Evolutionary conservation across 1,140 invertebrate species (phyloP).

Genomic region (Ladona fulva): DNA sequence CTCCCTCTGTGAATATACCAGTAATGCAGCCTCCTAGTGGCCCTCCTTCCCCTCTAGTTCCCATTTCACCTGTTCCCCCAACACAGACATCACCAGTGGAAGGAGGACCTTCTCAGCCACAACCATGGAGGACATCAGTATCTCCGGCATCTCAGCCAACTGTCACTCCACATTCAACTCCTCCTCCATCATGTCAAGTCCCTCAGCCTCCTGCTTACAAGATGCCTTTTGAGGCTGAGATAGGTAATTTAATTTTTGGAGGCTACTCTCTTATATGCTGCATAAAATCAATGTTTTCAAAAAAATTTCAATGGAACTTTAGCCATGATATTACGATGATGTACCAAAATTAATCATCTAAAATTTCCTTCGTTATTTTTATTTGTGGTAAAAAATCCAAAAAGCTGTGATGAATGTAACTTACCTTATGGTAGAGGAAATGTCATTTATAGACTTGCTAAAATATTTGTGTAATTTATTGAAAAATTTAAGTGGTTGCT

Average conservation of each 20-base stretch:
- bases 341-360: too few relatives aligned
- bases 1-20: not conserved
- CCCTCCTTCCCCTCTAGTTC: not conserved
- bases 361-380: too few relatives aligned
- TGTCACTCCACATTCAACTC: not conserved
- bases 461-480: too few relatives aligned
- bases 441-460: too few relatives aligned
- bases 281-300: too few relatives aligned
- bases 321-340: too few relatives aligned
- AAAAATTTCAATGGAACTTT: too few relatives aligned
- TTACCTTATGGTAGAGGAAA: too few relatives aligned
- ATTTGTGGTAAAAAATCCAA: too few relatives aligned
- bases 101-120: not conserved
- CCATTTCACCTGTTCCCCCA: not conserved
- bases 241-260: conserved; percentile 40
- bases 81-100: not conserved
- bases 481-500: too few relatives aligned
- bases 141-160: not conserved
- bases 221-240: conserved; percentile 72
- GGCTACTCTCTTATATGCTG: too few relatives aligned
- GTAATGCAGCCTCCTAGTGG: not conserved
- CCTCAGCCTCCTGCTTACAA: conserved; percentile 55
- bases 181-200: not conserved
- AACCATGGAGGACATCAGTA: not conserved
- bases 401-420: too few relatives aligned